phyloP scores from a whole-genome alignment of 2,888 invertebrate genomes.

The Caenorhabditis imperialis region DNA sequence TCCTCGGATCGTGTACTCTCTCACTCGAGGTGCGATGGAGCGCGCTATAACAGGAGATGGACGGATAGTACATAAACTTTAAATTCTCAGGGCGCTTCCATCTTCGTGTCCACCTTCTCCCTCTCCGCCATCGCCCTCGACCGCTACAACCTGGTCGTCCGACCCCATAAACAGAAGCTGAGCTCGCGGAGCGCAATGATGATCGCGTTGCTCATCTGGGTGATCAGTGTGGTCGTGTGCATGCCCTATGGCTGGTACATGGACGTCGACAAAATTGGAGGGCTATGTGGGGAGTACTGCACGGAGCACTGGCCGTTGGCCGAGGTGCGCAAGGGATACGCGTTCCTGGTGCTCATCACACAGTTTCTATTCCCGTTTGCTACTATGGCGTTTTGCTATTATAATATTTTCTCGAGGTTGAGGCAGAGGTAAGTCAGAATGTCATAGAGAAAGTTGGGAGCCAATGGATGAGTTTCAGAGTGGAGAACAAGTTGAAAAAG shows the following conservation, averaged over 20 bases:
- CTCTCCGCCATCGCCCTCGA: slow-evolving; percentile 97
- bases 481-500: slow-evolving; percentile 73
- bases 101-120: slow-evolving; percentile 96
- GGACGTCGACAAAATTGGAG: slow-evolving; percentile 78
- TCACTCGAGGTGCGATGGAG: no score
- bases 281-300: slow-evolving; percentile 77
- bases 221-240: slow-evolving; percentile 87
- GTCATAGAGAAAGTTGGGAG: no score
- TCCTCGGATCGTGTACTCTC: no score
- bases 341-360: slow-evolving; percentile 88
- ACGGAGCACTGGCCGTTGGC: slow-evolving; percentile 89
- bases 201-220: slow-evolving; percentile 79
- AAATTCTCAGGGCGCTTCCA: slow-evolving; percentile 88
- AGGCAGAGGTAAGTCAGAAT: slow-evolving; percentile 55
- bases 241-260: slow-evolving; percentile 91
- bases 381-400: slow-evolving; percentile 94
- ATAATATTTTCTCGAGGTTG: slow-evolving; percentile 83
- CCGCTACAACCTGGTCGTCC: slow-evolving; percentile 81
- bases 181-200: slow-evolving; percentile 62
- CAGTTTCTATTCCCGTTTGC: slow-evolving; percentile 95
- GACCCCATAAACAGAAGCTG: slow-evolving; percentile 71
- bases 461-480: slow-evolving; percentile 33
- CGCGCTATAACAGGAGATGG: no score
- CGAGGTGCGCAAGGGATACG: slow-evolving; percentile 86
- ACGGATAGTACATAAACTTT: no score